Conservation (phyloP, 2,797 vertebrate genomes). For the Apodemus agrarius region DNA sequence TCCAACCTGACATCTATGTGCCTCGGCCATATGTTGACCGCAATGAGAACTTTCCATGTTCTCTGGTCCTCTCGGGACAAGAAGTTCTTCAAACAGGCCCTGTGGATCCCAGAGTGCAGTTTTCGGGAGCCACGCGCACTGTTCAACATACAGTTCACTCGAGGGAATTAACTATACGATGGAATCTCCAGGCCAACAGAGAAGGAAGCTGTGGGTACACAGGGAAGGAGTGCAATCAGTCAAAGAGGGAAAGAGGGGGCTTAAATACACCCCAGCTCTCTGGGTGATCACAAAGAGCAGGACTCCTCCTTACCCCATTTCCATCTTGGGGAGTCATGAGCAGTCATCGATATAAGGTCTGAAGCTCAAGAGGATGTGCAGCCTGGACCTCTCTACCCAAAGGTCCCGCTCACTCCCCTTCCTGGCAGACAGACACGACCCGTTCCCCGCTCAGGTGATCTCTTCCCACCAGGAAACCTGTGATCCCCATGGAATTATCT, state of each 20-base stretch:
- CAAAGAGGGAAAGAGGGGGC: neutral
- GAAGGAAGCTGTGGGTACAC: neutral
- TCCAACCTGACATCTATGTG: neutral
- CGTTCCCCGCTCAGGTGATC: too few relatives aligned
- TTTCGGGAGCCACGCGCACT: neutral
- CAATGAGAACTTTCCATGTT: neutral
- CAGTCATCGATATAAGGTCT: rapidly evolving
- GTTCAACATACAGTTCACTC: neutral
- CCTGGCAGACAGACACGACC: neutral
- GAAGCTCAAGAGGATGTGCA: neutral
- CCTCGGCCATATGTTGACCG: neutral
- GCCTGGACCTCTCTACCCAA: neutral
- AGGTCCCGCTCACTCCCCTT: too few relatives aligned
- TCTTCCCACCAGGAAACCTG: neutral
- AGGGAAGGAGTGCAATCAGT: neutral
- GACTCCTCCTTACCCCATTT: neutral
- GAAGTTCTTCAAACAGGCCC: neutral
- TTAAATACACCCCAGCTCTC: neutral
- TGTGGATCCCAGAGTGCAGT: rapidly evolving
- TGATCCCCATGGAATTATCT: neutral
- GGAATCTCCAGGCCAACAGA: neutral
- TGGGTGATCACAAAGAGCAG: neutral
- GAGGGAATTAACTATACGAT: neutral
- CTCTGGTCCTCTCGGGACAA: neutral
- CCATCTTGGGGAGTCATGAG: neutral